Evolutionary conservation across 2,113 vertebrate genomes (phyloP).

Genomic region (Ploceus nigricollis): DNA sequence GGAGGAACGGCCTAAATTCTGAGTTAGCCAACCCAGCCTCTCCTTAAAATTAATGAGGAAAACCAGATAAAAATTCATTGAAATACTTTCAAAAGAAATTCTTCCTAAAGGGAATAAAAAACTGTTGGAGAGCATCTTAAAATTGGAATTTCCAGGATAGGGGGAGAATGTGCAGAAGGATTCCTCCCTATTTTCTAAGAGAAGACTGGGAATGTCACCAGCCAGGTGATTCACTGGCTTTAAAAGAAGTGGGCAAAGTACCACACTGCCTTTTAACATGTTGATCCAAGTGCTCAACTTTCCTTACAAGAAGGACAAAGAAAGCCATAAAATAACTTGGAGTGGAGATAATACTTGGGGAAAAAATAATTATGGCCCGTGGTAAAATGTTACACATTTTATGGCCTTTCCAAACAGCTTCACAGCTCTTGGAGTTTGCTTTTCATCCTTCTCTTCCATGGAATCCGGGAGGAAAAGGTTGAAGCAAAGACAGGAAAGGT

Average conservation of each 20-base stretch:
- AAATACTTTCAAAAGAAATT: background rate
- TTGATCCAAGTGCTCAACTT: background rate
- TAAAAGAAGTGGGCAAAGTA: background rate
- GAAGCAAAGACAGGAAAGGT: background rate
- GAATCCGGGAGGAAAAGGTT: background rate
- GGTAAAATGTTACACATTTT: background rate
- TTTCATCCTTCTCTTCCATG: accelerated
- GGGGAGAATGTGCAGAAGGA: background rate
- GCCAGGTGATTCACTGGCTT: background rate
- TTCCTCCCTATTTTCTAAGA: background rate
- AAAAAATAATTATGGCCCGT: background rate
- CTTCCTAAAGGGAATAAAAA: background rate
- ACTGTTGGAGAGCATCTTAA: background rate
- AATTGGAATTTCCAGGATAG: background rate
- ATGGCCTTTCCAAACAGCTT: background rate
- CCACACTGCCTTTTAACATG: background rate
- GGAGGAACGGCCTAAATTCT: background rate
- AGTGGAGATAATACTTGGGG: background rate
- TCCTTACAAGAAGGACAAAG: background rate
- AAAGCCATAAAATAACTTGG: background rate
- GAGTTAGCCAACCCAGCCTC: background rate
- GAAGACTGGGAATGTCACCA: background rate
- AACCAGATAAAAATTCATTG: background rate
- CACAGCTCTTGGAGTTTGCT: background rate
- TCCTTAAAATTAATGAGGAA: background rate